Base-by-base conservation (phyloP, 2,113 vertebrate genomes). In the Esox niger region DNA sequence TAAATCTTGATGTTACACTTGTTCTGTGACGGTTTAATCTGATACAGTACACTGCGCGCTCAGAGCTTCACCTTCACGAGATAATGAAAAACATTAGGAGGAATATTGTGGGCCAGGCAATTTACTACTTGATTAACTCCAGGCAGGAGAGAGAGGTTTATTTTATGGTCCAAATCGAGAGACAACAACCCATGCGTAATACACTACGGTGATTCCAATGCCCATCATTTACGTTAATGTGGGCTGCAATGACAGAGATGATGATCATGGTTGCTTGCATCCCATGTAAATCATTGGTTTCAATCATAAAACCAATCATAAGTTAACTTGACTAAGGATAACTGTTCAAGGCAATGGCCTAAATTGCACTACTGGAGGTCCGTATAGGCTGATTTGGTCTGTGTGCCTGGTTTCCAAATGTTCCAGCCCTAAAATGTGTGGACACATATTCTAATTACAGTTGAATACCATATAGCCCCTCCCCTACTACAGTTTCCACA, bases 1-100 rank as follows among this genome's bases (percentile, higher is more conserved):
- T 59, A 59, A 30, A 59, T 52, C 47, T 23, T 52, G 6, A 21
- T 23, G 47, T 52, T 52, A 52, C 47, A 52, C 47, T 52, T 52
- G n/a, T 52, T n/a, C 47, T 8, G 47, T 52, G 47, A 23, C 47
- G 2, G n/a, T 21, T 23, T 52, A 21, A 23, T 52, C 7, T 21
- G n/a, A 52, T 52, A 52, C n/a, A 52, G 20, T 52, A 52, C n/a
- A 21, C 2, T 52, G 47, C 47, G 20, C n/a, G 20, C 20, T n/a
- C 47, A 3, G 47, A 52, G n/a, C 6, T 52, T 52, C 47, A 21
- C 47, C 47, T 52, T 52, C 47, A 52, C n/a, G n/a, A 23, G n/a
- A 52, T 52, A 52, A 52, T 52, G 15, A 52, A 9, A 52, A 5
- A 52, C 7, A 43, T 52, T 21, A 52, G 20, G 47, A n/a, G 47